These are phyloP conservation scores for Trichopoda pennipes DNA, from an alignment of 2,888 invertebrate species.

Conservation along the genomic window DNA sequence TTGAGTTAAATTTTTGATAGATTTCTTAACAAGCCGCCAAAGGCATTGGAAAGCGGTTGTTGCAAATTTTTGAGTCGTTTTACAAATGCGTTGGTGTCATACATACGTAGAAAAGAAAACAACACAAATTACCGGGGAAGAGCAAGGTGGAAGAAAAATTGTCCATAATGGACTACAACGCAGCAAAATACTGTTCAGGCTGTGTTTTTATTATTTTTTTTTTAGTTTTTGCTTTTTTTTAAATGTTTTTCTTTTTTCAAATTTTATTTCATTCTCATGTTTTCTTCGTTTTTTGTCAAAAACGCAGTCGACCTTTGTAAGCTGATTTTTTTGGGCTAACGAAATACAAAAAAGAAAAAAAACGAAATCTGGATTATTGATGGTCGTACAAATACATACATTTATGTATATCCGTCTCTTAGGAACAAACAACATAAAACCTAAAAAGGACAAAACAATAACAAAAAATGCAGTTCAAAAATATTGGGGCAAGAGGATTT, in stretches of 20 bases:
- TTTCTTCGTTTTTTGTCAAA: constrained; percentile 55
- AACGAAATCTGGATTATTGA: constrained; percentile 77
- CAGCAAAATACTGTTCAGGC: constrained; percentile 46
- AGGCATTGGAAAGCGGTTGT: constrained; percentile 8
- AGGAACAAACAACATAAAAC: constrained; percentile 46
- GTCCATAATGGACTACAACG: constrained; percentile 65
- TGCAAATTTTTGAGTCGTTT: constrained; percentile 59
- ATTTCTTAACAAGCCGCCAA: constrained; percentile 13
- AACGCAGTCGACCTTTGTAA: constrained; percentile 74
- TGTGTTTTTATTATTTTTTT: constrained; percentile 28
- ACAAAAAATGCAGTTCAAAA: constrained; percentile 36
- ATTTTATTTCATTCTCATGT: constrained; percentile 40
- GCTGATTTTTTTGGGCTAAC: constrained; percentile 60
- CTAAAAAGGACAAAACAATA: constrained; percentile 24
- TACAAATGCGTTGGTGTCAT: constrained; percentile 66
- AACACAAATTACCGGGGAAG: constrained; percentile 10
- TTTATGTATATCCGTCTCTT: constrained; percentile 63
- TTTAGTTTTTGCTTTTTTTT: constrained; percentile 7
- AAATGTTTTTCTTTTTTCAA: constrained; percentile 36
- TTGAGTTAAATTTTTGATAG: constrained; percentile 59
- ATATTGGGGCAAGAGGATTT: constrained; percentile 30
- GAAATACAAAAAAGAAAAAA: constrained; percentile 43
- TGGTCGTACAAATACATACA: constrained; percentile 71
- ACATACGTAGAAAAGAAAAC: constrained; percentile 2
- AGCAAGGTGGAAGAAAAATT: constrained; percentile 26